These are phyloP conservation scores for Drosophila quinaria DNA, from an alignment of 2,888 invertebrate species.

Conservation along the genomic window DNA sequence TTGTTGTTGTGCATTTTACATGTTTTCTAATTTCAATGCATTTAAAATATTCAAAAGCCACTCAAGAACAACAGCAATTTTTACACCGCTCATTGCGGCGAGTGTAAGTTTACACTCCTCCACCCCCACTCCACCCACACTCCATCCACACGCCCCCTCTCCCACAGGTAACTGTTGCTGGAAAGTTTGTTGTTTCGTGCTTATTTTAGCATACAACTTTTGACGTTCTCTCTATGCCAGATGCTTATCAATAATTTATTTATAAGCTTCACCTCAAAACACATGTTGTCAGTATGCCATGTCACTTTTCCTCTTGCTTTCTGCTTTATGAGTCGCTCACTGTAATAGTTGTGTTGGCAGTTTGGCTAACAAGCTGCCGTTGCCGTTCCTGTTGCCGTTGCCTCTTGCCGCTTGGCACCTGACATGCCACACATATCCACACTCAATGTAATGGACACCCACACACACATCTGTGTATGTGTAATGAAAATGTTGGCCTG, in stretches of 20 bases:
- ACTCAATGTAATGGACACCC: neutral
- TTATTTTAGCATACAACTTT: conserved; percentile 76
- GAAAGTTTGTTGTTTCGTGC: conserved; percentile 52
- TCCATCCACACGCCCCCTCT: no score
- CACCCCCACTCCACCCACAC: neutral
- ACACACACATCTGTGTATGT: conserved; percentile 5
- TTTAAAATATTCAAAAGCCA: conserved; percentile 66
- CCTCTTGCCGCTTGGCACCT: conserved; percentile 59
- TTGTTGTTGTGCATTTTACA: conserved; percentile 44
- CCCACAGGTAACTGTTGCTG: conserved; percentile 4
- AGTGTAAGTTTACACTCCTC: conserved; percentile 9
- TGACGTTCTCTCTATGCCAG: conserved; percentile 73
- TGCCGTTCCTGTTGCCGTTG: conserved; percentile 55
- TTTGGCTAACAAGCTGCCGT: conserved; percentile 73
- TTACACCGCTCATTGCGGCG: conserved; percentile 24
- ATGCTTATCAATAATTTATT: conserved; percentile 82
- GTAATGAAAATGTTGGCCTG: conserved; percentile 25
- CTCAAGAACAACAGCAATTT: conserved; percentile 35
- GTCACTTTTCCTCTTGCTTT: conserved; percentile 25
- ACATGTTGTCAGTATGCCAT: conserved; percentile 76
- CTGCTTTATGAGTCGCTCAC: conserved; percentile 52
- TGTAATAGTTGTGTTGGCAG: conserved; percentile 71
- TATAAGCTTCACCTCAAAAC: conserved; percentile 81
- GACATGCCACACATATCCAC: conserved; percentile 18
- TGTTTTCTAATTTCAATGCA: conserved; percentile 55